phyloP scores from a whole-genome alignment of 2,113 vertebrate species.

The Todiramphus saurophagus region DNA sequence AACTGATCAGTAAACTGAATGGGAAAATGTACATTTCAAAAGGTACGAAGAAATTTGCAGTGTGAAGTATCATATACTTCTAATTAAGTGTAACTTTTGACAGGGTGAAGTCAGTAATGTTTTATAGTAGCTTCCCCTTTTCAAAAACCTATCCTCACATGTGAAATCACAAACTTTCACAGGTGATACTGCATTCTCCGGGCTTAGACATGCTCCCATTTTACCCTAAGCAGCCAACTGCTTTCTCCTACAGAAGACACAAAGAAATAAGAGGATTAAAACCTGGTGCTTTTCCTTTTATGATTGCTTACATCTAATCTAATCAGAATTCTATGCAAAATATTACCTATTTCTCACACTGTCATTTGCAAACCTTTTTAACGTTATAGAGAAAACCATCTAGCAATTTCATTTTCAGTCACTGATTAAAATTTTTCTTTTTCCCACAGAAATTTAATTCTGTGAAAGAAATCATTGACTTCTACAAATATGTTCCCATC shows the following conservation, averaged over 20 bases:
- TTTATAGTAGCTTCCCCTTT: not conserved
- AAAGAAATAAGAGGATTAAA: not conserved
- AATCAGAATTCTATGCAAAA: not conserved
- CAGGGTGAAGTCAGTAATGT: not conserved
- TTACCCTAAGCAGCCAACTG: not conserved
- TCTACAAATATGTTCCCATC: constrained; percentile 85
- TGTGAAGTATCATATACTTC: not conserved
- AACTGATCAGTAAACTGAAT: not conserved
- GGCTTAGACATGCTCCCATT: not conserved
- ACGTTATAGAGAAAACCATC: not conserved
- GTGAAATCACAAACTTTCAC: not conserved
- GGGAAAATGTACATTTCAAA: not conserved
- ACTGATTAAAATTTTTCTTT: constrained; percentile 17
- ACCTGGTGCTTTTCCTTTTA: not conserved
- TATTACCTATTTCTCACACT: not conserved
- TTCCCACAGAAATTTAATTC: constrained; percentile 84
- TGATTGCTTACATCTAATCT: not conserved
- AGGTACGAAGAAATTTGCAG: not conserved
- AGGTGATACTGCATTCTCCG: not conserved
- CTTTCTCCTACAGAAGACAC: not conserved
- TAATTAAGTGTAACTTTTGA: not conserved
- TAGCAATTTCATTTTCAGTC: not conserved
- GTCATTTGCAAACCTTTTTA: not conserved
- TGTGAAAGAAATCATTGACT: constrained; percentile 86
- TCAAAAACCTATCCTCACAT: not conserved